Base-by-base conservation (phyloP, 2,888 invertebrate genomes). In the Caenorhabditis plicata region DNA sequence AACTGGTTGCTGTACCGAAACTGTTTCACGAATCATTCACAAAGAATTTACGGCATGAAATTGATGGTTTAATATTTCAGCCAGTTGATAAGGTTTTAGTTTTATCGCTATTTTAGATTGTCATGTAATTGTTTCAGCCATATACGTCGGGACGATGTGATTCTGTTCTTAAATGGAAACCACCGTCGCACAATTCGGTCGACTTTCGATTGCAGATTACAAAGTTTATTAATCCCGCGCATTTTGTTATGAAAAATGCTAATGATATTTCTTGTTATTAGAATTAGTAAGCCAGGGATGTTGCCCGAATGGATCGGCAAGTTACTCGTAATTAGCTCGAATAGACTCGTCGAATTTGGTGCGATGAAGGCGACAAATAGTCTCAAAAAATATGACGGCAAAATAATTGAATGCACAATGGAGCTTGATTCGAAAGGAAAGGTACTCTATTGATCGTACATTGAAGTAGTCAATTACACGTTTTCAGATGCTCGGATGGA, bases 11-110 rank as follows among this genome's bases (percentile, higher is more conserved):
- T 25, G 49, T 68, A 4, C 49, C 38, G 5, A 78, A 80, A 52
- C 44, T 78, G 4, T 69, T 81, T 27, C 50, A 63, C 13, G 90
- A 90, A 38, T 90, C 91, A 79, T 96, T 98, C 83, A 87, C 89
- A 0, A 87, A 87, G 69, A 87, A 88, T 29, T 84, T 98, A 17
- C 86, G 87, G 0, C 98, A 99, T 81, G 94, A 96, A 82, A 94
- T 95, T 0, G 98, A 99, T 81, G 98, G 98, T 19, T 86, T 98
- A 13, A 92, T 99, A 78, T 99, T 96, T 82, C 98, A 99, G 81
- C 98, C 98, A 0, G 86, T 89, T 0, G 85, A 87, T 62, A 90
- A 89, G 82, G 90, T 90, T 42, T 29, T 26, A 25, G 7, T 4
- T 20, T 13, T 3, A 20, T 29, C 29, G 17, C 27, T n/a, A 3